A percentile compares a stretch with the other conserved stretches of the same genome.
These are phyloP conservation scores for Drosophila greeni DNA, from an alignment of 2,888 invertebrate genomes.

Conservation along the genomic window DNA sequence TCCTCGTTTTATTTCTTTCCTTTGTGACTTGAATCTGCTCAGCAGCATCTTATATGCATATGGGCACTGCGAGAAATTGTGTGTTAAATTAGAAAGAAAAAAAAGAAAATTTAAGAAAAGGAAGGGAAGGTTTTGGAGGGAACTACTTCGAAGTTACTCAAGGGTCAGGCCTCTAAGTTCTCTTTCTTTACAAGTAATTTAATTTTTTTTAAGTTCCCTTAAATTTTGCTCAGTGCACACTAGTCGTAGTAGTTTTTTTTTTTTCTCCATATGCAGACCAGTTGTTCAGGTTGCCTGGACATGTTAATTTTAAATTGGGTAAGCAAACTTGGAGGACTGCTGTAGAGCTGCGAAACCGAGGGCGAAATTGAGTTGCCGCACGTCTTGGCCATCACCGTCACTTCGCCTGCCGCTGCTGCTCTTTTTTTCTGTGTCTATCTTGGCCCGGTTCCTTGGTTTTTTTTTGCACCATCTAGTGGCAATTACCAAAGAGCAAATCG, in stretches of 20 bases:
- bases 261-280: slow-evolving; percentile 37
- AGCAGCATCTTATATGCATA: slow-evolving; percentile 24
- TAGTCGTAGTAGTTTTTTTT: not conserved
- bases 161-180: too few relatives aligned
- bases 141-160: too few relatives aligned
- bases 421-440: slow-evolving; percentile 7
- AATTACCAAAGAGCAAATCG: slow-evolving; percentile 61
- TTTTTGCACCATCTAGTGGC: slow-evolving; percentile 28
- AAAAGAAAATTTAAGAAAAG: too few relatives aligned
- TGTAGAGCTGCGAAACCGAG: slow-evolving; percentile 45
- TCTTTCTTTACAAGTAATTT: too few relatives aligned
- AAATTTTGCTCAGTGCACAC: not conserved
- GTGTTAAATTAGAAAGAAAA: too few relatives aligned
- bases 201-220: too few relatives aligned
- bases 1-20: slow-evolving; percentile 55
- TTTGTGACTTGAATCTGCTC: slow-evolving; percentile 37
- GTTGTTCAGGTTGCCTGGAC: slow-evolving; percentile 53
- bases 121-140: too few relatives aligned
- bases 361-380: slow-evolving; percentile 62
- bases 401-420: slow-evolving; percentile 7
- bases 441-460: not conserved
- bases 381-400: slow-evolving; percentile 43
- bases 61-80: slow-evolving; percentile 1
- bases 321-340: slow-evolving; percentile 37
- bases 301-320: slow-evolving; percentile 73